Conservation (phyloP, 30 jellyfish, hydroid and myxozoan species). For the Aurelia aurita region DNA sequence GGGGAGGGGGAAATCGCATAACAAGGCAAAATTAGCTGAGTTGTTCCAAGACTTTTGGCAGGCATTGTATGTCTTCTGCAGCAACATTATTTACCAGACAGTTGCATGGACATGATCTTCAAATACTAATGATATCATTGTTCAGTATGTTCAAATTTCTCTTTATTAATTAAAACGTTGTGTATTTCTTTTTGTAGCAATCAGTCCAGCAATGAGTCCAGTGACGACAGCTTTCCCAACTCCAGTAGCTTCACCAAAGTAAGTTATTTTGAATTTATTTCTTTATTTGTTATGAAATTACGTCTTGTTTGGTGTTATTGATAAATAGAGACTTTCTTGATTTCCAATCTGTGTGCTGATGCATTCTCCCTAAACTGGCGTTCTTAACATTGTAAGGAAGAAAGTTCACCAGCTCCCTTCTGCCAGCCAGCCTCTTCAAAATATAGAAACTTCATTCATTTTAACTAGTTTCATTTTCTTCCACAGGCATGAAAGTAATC, state of each 20-base stretch:
- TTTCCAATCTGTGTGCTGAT: too few relatives aligned
- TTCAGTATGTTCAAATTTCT: background rate
- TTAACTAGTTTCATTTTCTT: background rate
- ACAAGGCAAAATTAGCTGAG: too few relatives aligned
- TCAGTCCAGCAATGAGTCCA: constrained; percentile 65
- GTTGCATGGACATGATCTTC: background rate
- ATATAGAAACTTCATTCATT: background rate
- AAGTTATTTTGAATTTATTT: background rate
- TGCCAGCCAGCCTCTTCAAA: too few relatives aligned
- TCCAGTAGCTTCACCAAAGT: constrained; percentile 88
- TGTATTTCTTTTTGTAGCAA: background rate
- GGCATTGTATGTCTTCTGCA: too few relatives aligned
- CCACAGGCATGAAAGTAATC: background rate
- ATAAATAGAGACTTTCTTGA: too few relatives aligned
- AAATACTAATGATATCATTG: background rate
- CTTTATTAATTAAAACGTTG: background rate
- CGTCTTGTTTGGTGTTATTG: background rate
- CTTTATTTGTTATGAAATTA: too few relatives aligned
- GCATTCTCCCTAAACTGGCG: too few relatives aligned
- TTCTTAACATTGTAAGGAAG: too few relatives aligned
- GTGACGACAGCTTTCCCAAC: constrained; percentile 71
- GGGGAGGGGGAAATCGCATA: too few relatives aligned
- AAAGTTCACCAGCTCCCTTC: too few relatives aligned
- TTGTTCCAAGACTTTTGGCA: too few relatives aligned
- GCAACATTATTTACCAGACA: too few relatives aligned